Evolutionary conservation across 2,797 vertebrate genomes (phyloP), one percentile per base, ranked within the genome.

Genomic region (Harpagifer antarcticus): DNA sequence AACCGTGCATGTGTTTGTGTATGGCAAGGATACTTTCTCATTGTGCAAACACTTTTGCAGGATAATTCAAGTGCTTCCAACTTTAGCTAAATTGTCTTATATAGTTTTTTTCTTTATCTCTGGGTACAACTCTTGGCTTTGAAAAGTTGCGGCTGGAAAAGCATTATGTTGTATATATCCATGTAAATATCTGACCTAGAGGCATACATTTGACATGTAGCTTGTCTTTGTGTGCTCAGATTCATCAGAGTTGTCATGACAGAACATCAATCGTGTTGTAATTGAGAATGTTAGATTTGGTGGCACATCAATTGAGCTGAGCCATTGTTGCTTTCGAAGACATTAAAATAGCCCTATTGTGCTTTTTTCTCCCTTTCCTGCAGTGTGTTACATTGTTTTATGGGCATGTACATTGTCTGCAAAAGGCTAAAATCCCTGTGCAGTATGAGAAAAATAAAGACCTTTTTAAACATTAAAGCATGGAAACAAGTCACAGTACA

Each of bases 11-110:
- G 54, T 61, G 56, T 43, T 40, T 54, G 59, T 15, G n/a, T 19
- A 33, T 54, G 52, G 40, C 65, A 67, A 76, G 49, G 23, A 58
- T 7, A 59, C 13, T 56, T 23, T 31, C 17, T 58, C n/a, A 16
- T 17, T 20, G 58, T 15, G 40, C 19, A 48, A 14, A 40, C n/a
- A n/a, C 16, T 23, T 27, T 23, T 27, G 10, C 40, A 31, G 11
- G 3, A 57, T 40, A 16, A 49, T 11, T 16, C 65, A 60, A 45
- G 8, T 33, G 20, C 33, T 9, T 59, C 3, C 17, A 19, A 23
- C 27, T 19, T 5, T 19, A 6, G 27, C n/a, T 31, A 9, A 19
- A 47, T 49, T 27, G 44, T n/a, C n/a, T n/a, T n/a, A n/a, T n/a
- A 10, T 13, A 3, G 0, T 1, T 50, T 45, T 59, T 12, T 48